These are phyloP conservation scores for Neodiprion fabricii DNA, from an alignment of 1,140 invertebrate species.

Conservation along the genomic window DNA sequence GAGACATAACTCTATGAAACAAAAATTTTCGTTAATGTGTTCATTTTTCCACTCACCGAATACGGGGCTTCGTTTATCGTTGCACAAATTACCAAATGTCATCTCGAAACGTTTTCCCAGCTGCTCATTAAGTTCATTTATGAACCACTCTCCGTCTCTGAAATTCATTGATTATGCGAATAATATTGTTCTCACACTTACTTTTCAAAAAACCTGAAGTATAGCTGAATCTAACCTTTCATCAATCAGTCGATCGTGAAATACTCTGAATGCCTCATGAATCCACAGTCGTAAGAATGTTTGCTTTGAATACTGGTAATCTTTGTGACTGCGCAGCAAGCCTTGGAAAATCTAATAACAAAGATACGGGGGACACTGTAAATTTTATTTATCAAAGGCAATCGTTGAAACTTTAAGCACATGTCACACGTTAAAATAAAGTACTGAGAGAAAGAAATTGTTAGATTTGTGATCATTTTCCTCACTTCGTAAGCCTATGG, in stretches of 20 bases:
- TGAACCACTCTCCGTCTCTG: slow-evolving; percentile 79
- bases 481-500: too few relatives aligned
- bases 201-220: slow-evolving; percentile 20
- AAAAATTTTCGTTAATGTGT: too few relatives aligned
- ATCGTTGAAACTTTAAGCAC: too few relatives aligned
- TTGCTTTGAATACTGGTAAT: slow-evolving; percentile 74
- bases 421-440: too few relatives aligned
- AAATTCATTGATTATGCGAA: slow-evolving; percentile 19
- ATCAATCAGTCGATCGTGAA: slow-evolving; percentile 81
- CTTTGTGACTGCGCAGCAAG: slow-evolving; percentile 74
- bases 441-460: too few relatives aligned
- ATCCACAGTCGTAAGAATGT: slow-evolving; percentile 80
- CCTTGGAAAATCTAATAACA: slow-evolving; percentile 71
- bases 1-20: too few relatives aligned
- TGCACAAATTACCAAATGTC: slow-evolving; percentile 81
- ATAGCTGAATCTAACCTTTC: slow-evolving; percentile 61
- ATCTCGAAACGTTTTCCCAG: slow-evolving; percentile 78
- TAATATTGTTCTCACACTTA: slow-evolving; percentile 11
- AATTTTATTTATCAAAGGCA: too few relatives aligned
- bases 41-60: slow-evolving; percentile 67
- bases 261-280: slow-evolving; percentile 84
- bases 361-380: background rate
- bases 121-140: slow-evolving; percentile 72
- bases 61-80: slow-evolving; percentile 73
- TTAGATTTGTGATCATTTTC: too few relatives aligned